Evolutionary conservation across 2,888 invertebrate genomes (phyloP).

Genomic region (Calameuta pallipes): DNA sequence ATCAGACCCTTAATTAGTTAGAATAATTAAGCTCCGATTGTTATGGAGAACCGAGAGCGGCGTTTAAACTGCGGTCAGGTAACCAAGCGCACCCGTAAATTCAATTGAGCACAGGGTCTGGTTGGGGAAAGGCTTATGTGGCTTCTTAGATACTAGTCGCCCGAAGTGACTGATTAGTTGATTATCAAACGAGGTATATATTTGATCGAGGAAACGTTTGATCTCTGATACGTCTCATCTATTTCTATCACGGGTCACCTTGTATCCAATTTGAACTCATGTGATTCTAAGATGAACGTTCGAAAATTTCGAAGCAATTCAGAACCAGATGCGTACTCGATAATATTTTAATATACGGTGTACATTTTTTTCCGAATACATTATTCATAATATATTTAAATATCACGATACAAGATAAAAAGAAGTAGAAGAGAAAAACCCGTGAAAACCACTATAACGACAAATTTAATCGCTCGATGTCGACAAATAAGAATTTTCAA

Average conservation of each 20-base stretch:
- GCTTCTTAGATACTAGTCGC: not conserved
- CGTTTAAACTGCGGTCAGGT: conserved; percentile 2
- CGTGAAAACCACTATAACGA: conserved; percentile 8
- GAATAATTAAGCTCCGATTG: conserved; percentile 41
- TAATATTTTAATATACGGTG: too few species aligned
- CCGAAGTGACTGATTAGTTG: not conserved
- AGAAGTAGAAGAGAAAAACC: conserved; percentile 10
- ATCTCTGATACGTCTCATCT: not conserved
- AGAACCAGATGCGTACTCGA: too few species aligned
- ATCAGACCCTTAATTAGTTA: conserved; percentile 46
- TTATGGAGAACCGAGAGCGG: conserved; percentile 12
- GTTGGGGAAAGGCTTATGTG: not conserved
- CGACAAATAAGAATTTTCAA: conserved; percentile 4
- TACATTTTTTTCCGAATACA: too few species aligned
- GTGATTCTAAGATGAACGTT: not conserved
- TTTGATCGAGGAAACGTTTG: not conserved
- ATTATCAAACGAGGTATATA: not conserved
- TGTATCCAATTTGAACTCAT: not conserved
- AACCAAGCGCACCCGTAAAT: not conserved
- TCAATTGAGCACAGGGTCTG: not conserved
- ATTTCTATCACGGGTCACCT: not conserved
- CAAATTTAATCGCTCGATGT: conserved; percentile 17
- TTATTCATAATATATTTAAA: too few species aligned
- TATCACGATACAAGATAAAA: conserved; percentile 6
- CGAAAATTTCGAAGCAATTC: not conserved